Evolutionary conservation across 2,888 invertebrate species (phyloP).

Genomic region (Matsumyia berberina): DNA sequence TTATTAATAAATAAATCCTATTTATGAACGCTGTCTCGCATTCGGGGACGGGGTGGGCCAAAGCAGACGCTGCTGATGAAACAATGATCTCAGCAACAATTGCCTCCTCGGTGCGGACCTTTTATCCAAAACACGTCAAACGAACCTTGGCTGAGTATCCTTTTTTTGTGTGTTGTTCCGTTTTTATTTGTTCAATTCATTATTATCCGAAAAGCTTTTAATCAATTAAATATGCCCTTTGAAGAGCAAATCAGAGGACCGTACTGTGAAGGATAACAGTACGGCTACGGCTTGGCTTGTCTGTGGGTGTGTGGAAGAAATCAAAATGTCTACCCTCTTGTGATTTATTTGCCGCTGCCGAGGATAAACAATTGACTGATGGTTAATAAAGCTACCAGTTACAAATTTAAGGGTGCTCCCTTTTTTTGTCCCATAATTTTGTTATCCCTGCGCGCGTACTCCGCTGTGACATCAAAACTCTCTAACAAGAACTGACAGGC

Average conservation of each 20-base stretch:
- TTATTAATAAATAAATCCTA: slow-evolving; percentile 63
- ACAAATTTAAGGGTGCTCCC: slow-evolving; percentile 24
- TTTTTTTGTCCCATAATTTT: slow-evolving; percentile 13
- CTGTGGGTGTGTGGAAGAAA: slow-evolving; percentile 18
- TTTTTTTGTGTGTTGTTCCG: slow-evolving; percentile 2
- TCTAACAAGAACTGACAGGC: slow-evolving; percentile 21
- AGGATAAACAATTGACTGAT: slow-evolving; percentile 59
- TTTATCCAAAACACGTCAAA: slow-evolving; percentile 28
- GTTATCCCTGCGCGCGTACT: slow-evolving; percentile 1
- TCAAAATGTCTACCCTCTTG: slow-evolving; percentile 41
- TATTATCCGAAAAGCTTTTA: slow-evolving; percentile 70
- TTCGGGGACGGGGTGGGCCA: neutral
- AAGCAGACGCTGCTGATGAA: neutral
- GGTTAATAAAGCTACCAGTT: slow-evolving; percentile 44
- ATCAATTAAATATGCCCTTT: slow-evolving; percentile 70
- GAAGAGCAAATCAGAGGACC: slow-evolving; percentile 42
- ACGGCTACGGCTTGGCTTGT: no score
- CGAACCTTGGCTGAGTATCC: slow-evolving; percentile 44
- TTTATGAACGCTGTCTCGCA: slow-evolving; percentile 46
- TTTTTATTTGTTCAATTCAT: slow-evolving; percentile 31
- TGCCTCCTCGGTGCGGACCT: slow-evolving; percentile 6
- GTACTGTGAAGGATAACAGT: slow-evolving; percentile 12
- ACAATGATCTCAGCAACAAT: neutral
- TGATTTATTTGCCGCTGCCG: slow-evolving; percentile 51
- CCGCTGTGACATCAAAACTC: slow-evolving; percentile 18